Percentiles rank a stretch among this genome's conserved stretches.
phyloP scores from a whole-genome alignment of 1,140 invertebrate species.

The Bactericera cockerelli region DNA sequence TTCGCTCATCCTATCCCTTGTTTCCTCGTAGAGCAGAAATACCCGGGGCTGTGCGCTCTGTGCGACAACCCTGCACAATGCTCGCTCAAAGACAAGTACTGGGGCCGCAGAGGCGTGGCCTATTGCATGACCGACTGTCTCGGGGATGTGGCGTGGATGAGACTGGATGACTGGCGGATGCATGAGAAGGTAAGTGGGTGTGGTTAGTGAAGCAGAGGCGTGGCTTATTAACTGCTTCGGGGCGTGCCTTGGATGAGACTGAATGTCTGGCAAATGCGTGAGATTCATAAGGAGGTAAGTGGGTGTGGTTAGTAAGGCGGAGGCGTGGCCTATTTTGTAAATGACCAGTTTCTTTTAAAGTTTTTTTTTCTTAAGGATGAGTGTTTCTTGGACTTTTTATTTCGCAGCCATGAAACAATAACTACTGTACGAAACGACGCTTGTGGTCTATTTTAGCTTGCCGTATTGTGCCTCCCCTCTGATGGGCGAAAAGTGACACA shows the following conservation, averaged over 20 bases:
- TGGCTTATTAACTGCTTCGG: conserved; percentile 25
- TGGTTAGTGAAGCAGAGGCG: conserved; percentile 23
- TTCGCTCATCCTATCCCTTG: no score
- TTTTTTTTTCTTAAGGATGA: no score
- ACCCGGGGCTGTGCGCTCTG: conserved; percentile 49
- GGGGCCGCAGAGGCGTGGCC: conserved; percentile 59
- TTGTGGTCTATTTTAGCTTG: no score
- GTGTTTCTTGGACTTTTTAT: no score
- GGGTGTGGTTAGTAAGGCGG: not conserved
- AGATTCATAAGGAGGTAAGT: not conserved
- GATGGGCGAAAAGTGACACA: no score
- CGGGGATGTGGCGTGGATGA: conserved; percentile 68
- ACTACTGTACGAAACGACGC: no score
- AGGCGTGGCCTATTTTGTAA: no score
- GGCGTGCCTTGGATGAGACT: no score
- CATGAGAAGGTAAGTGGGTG: conserved; percentile 50
- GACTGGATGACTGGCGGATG: conserved; percentile 40
- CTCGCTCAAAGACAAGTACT: conserved; percentile 54
- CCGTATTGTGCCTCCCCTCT: no score
- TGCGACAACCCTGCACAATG: conserved; percentile 45
- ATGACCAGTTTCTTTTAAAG: no score
- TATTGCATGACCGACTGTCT: conserved; percentile 55
- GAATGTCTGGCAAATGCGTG: no score
- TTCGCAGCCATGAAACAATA: no score
- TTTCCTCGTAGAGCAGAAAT: conserved; percentile 29